Base-by-base conservation (phyloP, 2,888 invertebrate genomes). In the Arrhopalites spinosus region DNA sequence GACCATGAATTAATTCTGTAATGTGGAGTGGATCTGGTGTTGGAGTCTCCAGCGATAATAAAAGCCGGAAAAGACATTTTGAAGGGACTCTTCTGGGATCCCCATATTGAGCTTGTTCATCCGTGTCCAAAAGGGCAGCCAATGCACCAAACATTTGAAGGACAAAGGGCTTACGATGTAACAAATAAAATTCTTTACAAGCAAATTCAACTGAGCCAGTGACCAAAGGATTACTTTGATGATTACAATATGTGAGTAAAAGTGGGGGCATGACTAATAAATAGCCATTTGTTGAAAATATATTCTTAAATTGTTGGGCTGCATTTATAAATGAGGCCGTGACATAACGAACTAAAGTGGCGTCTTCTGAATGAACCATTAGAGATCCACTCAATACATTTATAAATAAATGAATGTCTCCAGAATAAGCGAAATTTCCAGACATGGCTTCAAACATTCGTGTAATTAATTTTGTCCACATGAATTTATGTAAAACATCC, bases 121-220 rank as follows among this genome's bases (percentile, higher is more conserved):
- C 94, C 0, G 94, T 95, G 85, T 98, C 98, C 83, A 99, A 87
- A 84, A 98, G 94, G 1, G 96, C 95, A 0, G 98, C 98, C 0
- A 98, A 94, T 2, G 97, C 96, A 1, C 99, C 99, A 87, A 99
- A 98, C 96, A 98, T 96, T 89, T 98, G 98, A 71, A 99, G 88
- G 83, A 99, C 95, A 84, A 99, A 99, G 0, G 98, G 98, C 85
- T 98, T 98, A 70, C 99, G 90, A 85, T 99, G 99, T 86, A 99
- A 90, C 76, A 98, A 89, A 86, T 98, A 99, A 86, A 99, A 98
- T 85, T 99, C 98, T 84, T 98, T 96, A 17, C 98, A 98, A 0
- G 97, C 95, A 85, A 98, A 99, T 85, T 99, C 98, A 73, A 99
- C 94, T 0, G 98, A 96, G 0, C 95, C 93, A 5, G 95, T 95